These are phyloP conservation scores for Drosophila phalerata DNA, from an alignment of 2,888 invertebrate species.

Conservation along the genomic window DNA sequence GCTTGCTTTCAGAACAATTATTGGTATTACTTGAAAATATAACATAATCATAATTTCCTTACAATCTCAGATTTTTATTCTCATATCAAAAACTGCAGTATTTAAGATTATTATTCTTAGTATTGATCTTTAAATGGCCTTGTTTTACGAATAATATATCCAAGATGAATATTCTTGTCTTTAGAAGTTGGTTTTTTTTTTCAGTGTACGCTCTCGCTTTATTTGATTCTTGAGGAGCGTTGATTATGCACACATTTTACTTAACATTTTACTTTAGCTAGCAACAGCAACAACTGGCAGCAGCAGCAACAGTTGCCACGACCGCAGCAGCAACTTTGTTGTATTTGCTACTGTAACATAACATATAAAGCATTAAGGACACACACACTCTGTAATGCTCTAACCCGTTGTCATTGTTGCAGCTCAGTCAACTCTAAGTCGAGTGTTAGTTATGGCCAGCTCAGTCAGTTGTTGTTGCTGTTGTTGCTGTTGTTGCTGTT, in stretches of 20 bases:
- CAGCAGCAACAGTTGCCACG: constrained; percentile 36
- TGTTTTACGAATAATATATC: no score
- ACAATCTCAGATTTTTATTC: no score
- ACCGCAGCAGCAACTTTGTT: constrained; percentile 22
- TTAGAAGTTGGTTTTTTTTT: no score
- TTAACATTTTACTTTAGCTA: constrained; percentile 29
- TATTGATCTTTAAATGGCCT: no score
- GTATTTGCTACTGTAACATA: background rate
- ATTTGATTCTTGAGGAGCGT: constrained; percentile 66
- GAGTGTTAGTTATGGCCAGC: constrained; percentile 76
- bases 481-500: constrained; percentile 26
- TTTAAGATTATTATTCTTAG: no score
- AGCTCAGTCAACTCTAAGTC: constrained; percentile 68
- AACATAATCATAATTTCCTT: no score
- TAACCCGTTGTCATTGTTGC: constrained; percentile 50
- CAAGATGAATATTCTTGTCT: no score
- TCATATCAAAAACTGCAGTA: no score
- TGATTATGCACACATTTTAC: constrained; percentile 67
- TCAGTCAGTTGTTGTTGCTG: constrained; percentile 42
- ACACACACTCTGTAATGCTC: constrained; percentile 40
- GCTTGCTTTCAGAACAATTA: no score
- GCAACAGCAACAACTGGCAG: constrained; percentile 2
- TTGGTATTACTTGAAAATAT: no score
- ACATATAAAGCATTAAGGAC: constrained; percentile 32
- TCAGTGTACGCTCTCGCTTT: constrained; percentile 44